phyloP scores from a whole-genome alignment of 2,797 vertebrate genomes.

The Pseudochromis fuscus region DNA sequence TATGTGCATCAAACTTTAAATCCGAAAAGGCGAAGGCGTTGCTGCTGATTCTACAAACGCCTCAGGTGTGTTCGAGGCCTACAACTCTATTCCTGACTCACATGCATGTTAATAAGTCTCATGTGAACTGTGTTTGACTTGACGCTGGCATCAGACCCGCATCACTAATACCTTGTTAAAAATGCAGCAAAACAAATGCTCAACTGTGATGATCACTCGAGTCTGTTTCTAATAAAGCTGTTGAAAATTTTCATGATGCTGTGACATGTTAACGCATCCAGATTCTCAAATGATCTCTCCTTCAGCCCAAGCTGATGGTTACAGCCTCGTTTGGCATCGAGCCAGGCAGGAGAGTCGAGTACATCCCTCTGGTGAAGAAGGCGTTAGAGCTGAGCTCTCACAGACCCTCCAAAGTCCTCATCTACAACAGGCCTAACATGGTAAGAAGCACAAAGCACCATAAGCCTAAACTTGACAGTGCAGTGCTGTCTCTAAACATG shows the following conservation, averaged over 20 bases:
- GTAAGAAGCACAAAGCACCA: conserved; percentile 77
- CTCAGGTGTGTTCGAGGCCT: conserved; percentile 5
- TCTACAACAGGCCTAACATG: conserved; percentile 93
- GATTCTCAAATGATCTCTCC: background rate
- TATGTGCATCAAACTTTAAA: conserved; percentile 3
- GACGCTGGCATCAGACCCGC: background rate
- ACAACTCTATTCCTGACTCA: background rate
- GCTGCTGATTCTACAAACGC: background rate
- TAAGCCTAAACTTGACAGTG: background rate
- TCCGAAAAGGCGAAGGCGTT: background rate
- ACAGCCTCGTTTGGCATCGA: conserved; percentile 97
- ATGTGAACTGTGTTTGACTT: conserved; percentile 7
- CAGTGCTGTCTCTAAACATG: background rate
- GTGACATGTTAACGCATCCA: conserved; percentile 1
- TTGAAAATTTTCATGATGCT: background rate
- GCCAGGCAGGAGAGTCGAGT: conserved; percentile 91
- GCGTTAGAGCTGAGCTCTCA: conserved; percentile 89
- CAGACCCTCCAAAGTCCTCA: conserved; percentile 89
- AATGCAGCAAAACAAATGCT: conserved; percentile 16
- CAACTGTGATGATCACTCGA: too few species aligned
- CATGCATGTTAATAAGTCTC: background rate
- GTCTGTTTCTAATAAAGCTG: background rate
- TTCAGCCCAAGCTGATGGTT: conserved; percentile 93
- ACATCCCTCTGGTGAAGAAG: conserved; percentile 92
- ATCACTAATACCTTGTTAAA: background rate